Evolutionary conservation across 2,113 vertebrate species (phyloP).

Genomic region (Cebidichthys violaceus): DNA sequence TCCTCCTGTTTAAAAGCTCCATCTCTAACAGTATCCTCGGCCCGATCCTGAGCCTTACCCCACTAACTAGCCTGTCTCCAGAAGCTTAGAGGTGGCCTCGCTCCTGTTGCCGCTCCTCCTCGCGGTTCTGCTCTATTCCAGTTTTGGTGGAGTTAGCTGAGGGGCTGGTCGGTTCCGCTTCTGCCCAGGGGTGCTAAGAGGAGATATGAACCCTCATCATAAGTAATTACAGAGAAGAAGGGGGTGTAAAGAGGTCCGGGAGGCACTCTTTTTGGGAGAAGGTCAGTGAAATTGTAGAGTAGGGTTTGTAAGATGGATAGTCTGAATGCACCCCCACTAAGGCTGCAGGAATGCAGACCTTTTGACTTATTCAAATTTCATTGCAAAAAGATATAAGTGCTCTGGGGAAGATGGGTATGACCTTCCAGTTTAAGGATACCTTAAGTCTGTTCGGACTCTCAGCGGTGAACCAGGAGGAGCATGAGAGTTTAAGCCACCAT

Average conservation of each 20-base stretch:
- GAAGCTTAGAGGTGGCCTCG: conserved; percentile 34
- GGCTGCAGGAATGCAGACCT: conserved; percentile 24
- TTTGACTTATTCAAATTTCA: conserved; percentile 45
- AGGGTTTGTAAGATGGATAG: conserved; percentile 26
- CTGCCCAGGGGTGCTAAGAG: neutral
- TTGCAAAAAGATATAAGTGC: conserved; percentile 1
- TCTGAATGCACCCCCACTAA: conserved; percentile 17
- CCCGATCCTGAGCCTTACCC: conserved; percentile 28
- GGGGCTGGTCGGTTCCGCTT: conserved; percentile 8
- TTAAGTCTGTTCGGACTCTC: conserved; percentile 26
- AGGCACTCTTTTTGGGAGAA: neutral
- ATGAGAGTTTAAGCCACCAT: conserved; percentile 37
- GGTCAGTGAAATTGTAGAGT: conserved; percentile 12
- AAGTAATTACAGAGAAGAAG: conserved; percentile 1
- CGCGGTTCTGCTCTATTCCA: neutral
- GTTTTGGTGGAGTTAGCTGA: conserved; percentile 8
- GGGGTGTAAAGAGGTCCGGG: conserved; percentile 17
- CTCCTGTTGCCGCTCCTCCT: conserved; percentile 49
- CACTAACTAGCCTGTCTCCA: conserved; percentile 47
- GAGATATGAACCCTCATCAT: neutral
- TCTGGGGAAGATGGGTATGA: conserved; percentile 24
- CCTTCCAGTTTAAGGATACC: conserved; percentile 22
- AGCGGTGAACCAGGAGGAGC: conserved; percentile 45
- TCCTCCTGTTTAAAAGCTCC: conserved; percentile 63
- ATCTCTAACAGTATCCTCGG: conserved; percentile 54